These are phyloP conservation scores for Epizoanthus scotinus DNA, from an alignment of 92 coral and sea anemone species.

Conservation along the genomic window DNA sequence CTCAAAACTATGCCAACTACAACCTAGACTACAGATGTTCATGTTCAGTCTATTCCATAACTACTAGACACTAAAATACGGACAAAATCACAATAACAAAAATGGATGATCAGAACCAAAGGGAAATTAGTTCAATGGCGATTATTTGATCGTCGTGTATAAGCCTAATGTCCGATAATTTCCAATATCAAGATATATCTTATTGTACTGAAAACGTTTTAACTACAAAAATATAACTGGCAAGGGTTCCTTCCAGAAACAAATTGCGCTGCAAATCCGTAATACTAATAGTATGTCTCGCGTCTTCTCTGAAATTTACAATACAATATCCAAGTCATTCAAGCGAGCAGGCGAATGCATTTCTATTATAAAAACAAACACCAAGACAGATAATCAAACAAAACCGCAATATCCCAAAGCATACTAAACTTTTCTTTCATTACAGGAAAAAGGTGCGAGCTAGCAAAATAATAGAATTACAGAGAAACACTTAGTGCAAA, in stretches of 20 bases:
- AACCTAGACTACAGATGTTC: no score
- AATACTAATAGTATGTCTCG: constrained; percentile 8
- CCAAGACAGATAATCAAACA: constrained; percentile 6
- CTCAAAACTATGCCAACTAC: not conserved
- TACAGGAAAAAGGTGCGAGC: not conserved
- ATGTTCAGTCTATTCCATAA: not conserved
- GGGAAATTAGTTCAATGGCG: not conserved
- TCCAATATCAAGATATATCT: constrained; percentile 26
- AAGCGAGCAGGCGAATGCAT: constrained; percentile 8
- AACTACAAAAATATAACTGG: not conserved
- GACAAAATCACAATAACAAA: not conserved
- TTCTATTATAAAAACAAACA: constrained; percentile 15
- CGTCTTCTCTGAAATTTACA: constrained; percentile 5
- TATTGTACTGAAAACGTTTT: not conserved
- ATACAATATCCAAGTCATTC: constrained; percentile 14
- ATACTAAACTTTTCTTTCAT: not conserved
- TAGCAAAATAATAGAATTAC: constrained; percentile 1
- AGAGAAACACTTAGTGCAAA: not conserved
- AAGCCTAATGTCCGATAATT: not conserved
- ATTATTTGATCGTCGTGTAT: constrained; percentile 24
- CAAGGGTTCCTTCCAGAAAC: constrained; percentile 18
- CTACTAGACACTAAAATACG: not conserved
- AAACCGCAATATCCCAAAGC: constrained; percentile 19
- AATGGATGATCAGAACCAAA: not conserved
- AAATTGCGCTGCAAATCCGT: constrained; percentile 10